Evolutionary conservation across 2,797 vertebrate genomes (phyloP).

Genomic region (Enteromius afrohamiltoni): DNA sequence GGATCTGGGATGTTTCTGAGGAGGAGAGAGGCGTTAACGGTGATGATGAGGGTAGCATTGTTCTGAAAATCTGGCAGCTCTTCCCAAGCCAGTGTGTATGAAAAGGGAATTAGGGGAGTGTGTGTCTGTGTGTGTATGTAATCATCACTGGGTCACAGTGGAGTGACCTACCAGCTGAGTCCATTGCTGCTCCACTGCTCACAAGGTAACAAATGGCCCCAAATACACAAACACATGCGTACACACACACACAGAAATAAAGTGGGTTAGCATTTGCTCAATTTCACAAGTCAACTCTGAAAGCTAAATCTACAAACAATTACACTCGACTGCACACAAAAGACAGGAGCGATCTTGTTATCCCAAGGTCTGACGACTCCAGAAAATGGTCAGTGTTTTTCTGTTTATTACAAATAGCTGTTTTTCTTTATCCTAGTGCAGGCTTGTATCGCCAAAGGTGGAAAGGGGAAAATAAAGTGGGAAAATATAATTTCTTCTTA

Average conservation of each 20-base stretch:
- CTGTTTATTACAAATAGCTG: conserved; percentile 22
- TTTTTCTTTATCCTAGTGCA: neutral
- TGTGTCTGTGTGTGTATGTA: conserved; percentile 72
- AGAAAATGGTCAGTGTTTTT: conserved; percentile 54
- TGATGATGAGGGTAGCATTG: conserved; percentile 81
- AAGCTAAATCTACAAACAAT: conserved; percentile 65
- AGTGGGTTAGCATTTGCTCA: conserved; percentile 60
- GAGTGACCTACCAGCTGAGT: conserved; percentile 83
- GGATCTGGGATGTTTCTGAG: conserved; percentile 60
- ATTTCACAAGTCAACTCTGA: conserved; percentile 65
- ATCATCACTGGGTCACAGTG: conserved; percentile 83
- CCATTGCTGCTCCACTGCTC: conserved; percentile 82
- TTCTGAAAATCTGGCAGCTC: conserved; percentile 78
- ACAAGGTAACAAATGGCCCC: conserved; percentile 74
- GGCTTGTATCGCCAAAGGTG: neutral
- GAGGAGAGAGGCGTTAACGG: conserved; percentile 71
- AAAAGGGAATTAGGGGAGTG: conserved; percentile 76
- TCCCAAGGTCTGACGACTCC: conserved; percentile 41
- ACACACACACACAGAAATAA: conserved; percentile 52
- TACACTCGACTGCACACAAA: conserved; percentile 63
- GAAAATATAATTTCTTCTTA: neutral
- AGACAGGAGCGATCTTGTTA: conserved; percentile 47
- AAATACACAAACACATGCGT: conserved; percentile 54
- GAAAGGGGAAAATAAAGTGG: too few species aligned
- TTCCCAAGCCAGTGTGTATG: conserved; percentile 74